Base-by-base conservation (phyloP, 2,888 invertebrate genomes). In the Mythimna loreyi region DNA sequence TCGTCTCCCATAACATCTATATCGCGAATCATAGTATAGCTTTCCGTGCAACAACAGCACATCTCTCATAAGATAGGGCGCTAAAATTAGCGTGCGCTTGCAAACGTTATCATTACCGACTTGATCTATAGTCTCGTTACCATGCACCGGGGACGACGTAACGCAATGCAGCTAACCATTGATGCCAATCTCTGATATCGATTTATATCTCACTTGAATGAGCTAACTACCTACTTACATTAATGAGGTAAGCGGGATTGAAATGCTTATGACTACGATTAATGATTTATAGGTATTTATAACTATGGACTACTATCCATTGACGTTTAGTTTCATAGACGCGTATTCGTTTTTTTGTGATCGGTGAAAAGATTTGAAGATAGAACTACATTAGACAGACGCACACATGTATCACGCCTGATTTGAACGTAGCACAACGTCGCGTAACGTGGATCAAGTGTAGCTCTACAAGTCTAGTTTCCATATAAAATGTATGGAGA, bases 11-110 rank as follows among this genome's bases (percentile, higher is more conserved):
- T 43, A 74, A 30, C 25, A 25, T 58, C 11, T 25, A 21, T n/a
- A 58, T 53, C 53, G 62, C 43, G 23, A n/a, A 21, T 5, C 11
- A 25, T 53, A 49, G 56, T 36, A n/a, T 52, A 52, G 40, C 60
- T 67, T 60, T 60, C 11, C 11, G 21, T 45, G 19, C 23, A 56
- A 49, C 9, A 49, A 23, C 50, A 57, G 43, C 30, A 28, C 6
- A 59, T 40, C 28, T 30, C 23, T 8, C 57, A 60, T 36, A n/a
- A n/a, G 58, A 67, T 52, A 78, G 45, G 25, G 21, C 19, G 67
- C 57, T 73, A 73, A 78, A 67, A 62, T 67, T 78, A 78, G 67
- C 63, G 19, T 67, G 21, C 40, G 23, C 19, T 47, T 19, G 59
- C 33, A 28, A 55, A 78, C 53, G 21, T 65, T 56, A 65, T 71